Percentiles rank a stretch among this genome's conserved stretches.
Evolutionary conservation across 2,888 invertebrate genomes (phyloP).

Genomic region (Heliconius cydno): DNA sequence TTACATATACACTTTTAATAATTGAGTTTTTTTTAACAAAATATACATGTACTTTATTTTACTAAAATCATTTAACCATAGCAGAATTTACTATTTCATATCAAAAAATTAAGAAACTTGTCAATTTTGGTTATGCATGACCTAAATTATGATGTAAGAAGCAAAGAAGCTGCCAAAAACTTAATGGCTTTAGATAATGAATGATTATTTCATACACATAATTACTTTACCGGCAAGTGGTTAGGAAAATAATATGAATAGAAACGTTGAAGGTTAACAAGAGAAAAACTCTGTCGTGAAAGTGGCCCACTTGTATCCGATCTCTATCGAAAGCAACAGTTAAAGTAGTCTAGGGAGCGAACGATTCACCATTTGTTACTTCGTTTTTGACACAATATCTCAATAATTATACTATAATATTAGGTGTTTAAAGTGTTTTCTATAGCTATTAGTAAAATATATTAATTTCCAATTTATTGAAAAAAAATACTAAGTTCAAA

Average conservation of each 20-base stretch:
- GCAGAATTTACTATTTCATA: neutral
- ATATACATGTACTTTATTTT: too few relatives aligned
- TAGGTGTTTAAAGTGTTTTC: too few relatives aligned
- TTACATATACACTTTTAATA: neutral
- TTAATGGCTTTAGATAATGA: conserved; percentile 4
- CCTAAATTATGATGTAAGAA: conserved; percentile 10
- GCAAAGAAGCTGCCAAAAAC: neutral
- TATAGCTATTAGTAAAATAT: too few relatives aligned
- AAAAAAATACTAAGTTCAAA: too few relatives aligned
- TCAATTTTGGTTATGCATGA: conserved; percentile 2
- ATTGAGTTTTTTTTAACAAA: neutral
- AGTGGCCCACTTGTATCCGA: conserved; percentile 36
- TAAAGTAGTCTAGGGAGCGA: conserved; percentile 16
- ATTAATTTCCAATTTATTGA: too few relatives aligned
- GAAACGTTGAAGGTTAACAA: conserved; percentile 37
- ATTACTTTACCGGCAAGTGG: conserved; percentile 4
- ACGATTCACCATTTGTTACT: neutral
- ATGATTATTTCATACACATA: conserved; percentile 14
- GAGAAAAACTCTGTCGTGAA: conserved; percentile 37
- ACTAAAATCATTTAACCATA: neutral
- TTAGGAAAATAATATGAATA: conserved; percentile 14
- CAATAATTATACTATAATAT: too few relatives aligned
- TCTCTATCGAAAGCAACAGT: conserved; percentile 38
- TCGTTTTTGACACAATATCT: too few relatives aligned
- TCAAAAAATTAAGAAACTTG: neutral